Evolutionary conservation across 2,113 vertebrate species (phyloP).

Genomic region (Casuarius casuarius): DNA sequence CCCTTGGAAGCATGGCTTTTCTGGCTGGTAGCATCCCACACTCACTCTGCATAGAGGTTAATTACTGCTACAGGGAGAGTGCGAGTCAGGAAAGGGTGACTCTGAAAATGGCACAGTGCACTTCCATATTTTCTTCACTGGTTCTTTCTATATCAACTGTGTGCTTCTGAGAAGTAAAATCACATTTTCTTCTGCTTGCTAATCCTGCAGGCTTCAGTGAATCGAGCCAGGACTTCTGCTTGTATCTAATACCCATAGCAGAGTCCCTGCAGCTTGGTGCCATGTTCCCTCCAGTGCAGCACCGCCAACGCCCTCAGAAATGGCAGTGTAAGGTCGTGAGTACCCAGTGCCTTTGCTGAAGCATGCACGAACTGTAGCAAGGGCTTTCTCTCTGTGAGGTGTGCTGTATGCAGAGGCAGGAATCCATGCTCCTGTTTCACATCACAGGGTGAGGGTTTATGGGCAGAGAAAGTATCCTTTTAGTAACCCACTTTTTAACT

Average conservation of each 20-base stretch:
- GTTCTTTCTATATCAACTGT: background rate
- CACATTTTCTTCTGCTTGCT: background rate
- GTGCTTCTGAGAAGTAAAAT: background rate
- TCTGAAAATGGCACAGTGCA: background rate
- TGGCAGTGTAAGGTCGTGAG: background rate
- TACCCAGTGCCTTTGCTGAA: background rate
- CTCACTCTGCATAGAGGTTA: background rate
- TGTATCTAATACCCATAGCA: background rate
- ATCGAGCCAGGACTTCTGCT: background rate
- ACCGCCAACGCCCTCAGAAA: rapidly evolving
- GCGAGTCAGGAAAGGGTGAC: background rate
- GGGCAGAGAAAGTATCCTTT: background rate
- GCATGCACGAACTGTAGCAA: rapidly evolving
- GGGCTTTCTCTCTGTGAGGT: background rate
- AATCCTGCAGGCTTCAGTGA: background rate
- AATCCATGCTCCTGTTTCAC: background rate
- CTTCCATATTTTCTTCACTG: background rate
- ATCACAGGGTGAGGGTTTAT: background rate
- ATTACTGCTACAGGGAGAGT: background rate
- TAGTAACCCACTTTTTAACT: background rate
- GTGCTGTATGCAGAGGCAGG: background rate
- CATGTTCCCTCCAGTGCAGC: background rate
- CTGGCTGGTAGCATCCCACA: background rate
- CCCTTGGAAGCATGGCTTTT: background rate
- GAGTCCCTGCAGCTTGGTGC: background rate